Evolutionary conservation across 2,888 invertebrate species (phyloP).

Genomic region (Caenorhabditis virilis): DNA sequence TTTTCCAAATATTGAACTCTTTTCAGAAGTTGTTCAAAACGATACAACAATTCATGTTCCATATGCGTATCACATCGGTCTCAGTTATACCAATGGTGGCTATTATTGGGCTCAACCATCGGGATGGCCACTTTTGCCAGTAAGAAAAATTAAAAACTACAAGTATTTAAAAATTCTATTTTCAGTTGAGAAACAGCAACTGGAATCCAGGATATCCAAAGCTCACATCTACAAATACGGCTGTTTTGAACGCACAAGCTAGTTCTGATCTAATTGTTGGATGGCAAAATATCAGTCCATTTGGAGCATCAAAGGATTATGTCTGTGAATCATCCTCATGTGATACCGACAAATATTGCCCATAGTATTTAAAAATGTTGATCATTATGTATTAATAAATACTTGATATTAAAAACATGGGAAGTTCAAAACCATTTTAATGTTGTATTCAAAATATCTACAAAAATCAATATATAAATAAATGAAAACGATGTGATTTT

Average conservation of each 20-base stretch:
- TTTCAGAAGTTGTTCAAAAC: constrained; percentile 5
- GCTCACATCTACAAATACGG: background rate
- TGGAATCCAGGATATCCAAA: constrained; percentile 22
- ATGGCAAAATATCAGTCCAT: constrained; percentile 18
- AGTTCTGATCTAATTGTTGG: constrained; percentile 4
- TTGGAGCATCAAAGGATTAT: constrained; percentile 10
- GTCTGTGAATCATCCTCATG: constrained; percentile 22
- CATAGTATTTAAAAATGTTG: too few species aligned
- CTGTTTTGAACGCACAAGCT: constrained; percentile 11
- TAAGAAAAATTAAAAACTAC: background rate
- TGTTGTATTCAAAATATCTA: too few species aligned
- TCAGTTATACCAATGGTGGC: constrained; percentile 4
- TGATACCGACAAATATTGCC: constrained; percentile 28
- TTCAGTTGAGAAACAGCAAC: too few species aligned
- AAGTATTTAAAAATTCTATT: too few species aligned
- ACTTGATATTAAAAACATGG: too few species aligned
- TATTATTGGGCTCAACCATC: constrained; percentile 22
- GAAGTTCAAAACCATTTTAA: too few species aligned
- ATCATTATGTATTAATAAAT: too few species aligned
- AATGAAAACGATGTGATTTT: too few species aligned
- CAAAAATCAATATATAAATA: too few species aligned
- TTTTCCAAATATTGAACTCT: background rate
- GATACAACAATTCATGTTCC: constrained; percentile 11
- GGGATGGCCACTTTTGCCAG: constrained; percentile 1
- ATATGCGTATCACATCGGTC: constrained; percentile 23